Conservation (phyloP, 2,888 invertebrate genomes). For the Lottia scabra region DNA sequence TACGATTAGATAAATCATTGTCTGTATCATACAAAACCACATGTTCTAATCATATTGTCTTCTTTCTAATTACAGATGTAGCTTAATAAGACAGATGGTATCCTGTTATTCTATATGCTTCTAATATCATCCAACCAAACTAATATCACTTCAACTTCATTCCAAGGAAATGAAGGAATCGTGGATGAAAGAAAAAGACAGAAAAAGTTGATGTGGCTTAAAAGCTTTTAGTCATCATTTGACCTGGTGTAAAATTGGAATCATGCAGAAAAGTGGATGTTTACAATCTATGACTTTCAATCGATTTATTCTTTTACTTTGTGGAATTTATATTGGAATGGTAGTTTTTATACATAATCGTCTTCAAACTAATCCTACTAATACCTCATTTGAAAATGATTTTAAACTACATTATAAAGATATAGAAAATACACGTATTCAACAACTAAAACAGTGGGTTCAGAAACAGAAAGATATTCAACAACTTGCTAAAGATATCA, state of each 20-base stretch:
- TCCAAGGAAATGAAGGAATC: background rate
- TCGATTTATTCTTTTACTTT: slow-evolving; percentile 32
- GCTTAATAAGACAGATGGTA: too few species aligned
- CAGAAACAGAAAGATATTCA: slow-evolving; percentile 12
- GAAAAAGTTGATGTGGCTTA: background rate
- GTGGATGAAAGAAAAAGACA: background rate
- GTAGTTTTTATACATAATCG: slow-evolving; percentile 46
- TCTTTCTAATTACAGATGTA: too few species aligned
- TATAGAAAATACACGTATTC: slow-evolving; percentile 1
- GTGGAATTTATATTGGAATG: slow-evolving; percentile 43
- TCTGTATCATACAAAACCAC: too few species aligned
- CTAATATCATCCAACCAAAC: too few species aligned
- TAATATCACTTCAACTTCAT: background rate
- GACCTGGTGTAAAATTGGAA: background rate
- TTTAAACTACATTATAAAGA: background rate
- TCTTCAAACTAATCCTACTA: slow-evolving; percentile 38
- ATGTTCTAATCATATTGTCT: too few species aligned
- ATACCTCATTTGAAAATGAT: background rate
- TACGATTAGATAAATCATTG: too few species aligned
- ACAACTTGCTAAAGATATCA: slow-evolving; percentile 14
- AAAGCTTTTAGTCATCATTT: background rate
- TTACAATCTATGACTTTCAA: slow-evolving; percentile 17
- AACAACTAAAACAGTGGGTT: slow-evolving; percentile 17
- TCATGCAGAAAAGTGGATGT: slow-evolving; percentile 11
- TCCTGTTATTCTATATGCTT: too few species aligned